phyloP scores from a whole-genome alignment of 2,797 vertebrate species.

The Fratercula arctica region DNA sequence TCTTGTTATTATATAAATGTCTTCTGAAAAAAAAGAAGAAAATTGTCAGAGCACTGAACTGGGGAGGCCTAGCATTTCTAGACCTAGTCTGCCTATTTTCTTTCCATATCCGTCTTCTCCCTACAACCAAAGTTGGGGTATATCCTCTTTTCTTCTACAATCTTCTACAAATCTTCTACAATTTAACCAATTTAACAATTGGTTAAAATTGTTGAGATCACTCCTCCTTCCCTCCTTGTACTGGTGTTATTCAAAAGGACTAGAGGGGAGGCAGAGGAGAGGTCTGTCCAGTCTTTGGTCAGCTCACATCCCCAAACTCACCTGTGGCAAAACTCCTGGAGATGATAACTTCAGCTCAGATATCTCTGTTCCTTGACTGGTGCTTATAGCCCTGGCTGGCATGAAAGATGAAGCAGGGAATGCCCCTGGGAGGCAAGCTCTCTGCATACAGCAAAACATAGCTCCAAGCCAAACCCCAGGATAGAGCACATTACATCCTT shows the following conservation, averaged over 20 bases:
- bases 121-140: background rate
- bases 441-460: background rate
- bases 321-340: background rate
- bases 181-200: background rate
- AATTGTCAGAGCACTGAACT: background rate
- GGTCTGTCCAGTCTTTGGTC: background rate
- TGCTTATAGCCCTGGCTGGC: background rate
- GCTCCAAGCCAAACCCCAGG: background rate
- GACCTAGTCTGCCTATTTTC: background rate
- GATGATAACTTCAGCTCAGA: background rate
- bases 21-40: background rate
- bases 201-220: background rate
- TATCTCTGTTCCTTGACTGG: background rate
- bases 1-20: constrained; percentile 20
- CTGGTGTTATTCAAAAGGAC: background rate
- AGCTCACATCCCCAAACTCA: background rate
- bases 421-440: accelerated
- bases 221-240: background rate
- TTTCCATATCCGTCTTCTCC: background rate
- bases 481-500: background rate
- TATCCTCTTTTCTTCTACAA: background rate
- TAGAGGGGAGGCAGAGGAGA: background rate
- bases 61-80: background rate
- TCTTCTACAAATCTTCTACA: background rate
- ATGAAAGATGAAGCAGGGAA: background rate